Evolutionary conservation across 2,113 vertebrate genomes (phyloP), one percentile per base, ranked within the genome.

Genomic region (Pelodiscus sinensis): DNA sequence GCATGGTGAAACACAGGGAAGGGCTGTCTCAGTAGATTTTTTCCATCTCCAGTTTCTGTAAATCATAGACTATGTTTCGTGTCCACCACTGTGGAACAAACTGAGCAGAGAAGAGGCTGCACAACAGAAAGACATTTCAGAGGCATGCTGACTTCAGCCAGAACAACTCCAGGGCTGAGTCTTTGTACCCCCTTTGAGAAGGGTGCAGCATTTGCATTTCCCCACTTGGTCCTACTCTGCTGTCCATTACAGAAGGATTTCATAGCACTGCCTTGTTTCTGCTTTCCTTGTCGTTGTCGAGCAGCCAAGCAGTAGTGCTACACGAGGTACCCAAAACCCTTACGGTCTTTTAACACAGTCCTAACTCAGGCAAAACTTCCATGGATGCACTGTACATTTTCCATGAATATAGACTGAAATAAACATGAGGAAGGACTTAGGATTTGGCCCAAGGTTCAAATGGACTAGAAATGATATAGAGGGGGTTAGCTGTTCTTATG

Each of bases 251-350:
- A 90, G 79, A 68, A 94, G 57, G 25, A 62, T 51, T 54, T 94
- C n/a, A 35, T 93, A 86, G 62, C 83, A 89, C 89, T 82, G 82
- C 83, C 24, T 92, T 96, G 88, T 84, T 86, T 94, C 88, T 79
- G 71, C 83, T 93, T 71, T 22, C 21, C 71, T 44, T 75, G 44
- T 78, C 75, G 58, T 92, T 27, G 29, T 25, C 73, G 89, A 94
- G 88, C 35, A 75, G 24, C 77, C 82, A 94, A 88, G 35, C 86
- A 93, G 71, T 11, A 18, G 15, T 91, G 55, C 44, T 88, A 31
- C 21, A 68, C 16, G n/a, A 31, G 62, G 8, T n/a, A 31, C 16
- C 62, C 84, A 60, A 84, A 77, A 92, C 86, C 92, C 81, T 91
- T 85, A 35, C 51, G 90, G 96, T 94, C 75, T 89, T 90, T 22